A percentile compares a stretch with the other conserved stretches of the same genome.
These are phyloP conservation scores for Gandaritis pyraliata DNA, from an alignment of 2,888 invertebrate species.

Conservation along the genomic window DNA sequence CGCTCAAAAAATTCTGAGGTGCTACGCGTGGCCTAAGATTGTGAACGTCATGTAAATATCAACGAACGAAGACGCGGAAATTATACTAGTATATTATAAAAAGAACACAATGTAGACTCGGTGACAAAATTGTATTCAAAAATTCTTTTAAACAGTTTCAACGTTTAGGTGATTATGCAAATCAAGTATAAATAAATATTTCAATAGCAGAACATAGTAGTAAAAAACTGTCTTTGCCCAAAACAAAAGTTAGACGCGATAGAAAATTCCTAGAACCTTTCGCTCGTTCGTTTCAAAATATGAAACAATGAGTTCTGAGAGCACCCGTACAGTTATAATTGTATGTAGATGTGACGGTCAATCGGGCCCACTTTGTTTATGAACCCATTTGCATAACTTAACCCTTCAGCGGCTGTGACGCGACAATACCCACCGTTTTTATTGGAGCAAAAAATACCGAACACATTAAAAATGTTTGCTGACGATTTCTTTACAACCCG, in stretches of 20 bases:
- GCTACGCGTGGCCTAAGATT: too few species aligned
- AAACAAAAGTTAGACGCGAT: conserved; percentile 13
- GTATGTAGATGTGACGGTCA: conserved; percentile 53
- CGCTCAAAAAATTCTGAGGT: too few species aligned
- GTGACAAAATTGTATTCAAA: neutral
- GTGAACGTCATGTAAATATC: too few species aligned
- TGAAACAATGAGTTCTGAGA: conserved; percentile 50
- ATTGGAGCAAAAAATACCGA: conserved; percentile 73
- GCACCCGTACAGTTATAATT: conserved; percentile 50
- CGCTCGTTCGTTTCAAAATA: conserved; percentile 39
- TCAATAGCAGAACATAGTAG: neutral
- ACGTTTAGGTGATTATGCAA: neutral
- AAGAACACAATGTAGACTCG: too few species aligned
- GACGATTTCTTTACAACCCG: conserved; percentile 42
- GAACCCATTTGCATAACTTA: conserved; percentile 79
- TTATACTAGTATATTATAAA: too few species aligned
- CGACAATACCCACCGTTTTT: conserved; percentile 59
- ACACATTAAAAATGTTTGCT: conserved; percentile 60
- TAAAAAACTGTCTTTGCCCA: conserved; percentile 9
- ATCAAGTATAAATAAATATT: neutral
- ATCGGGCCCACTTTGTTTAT: conserved; percentile 66
- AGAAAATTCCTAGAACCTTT: conserved; percentile 36
- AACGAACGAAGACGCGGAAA: too few species aligned
- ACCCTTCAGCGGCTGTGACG: conserved; percentile 69
- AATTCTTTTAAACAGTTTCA: neutral